phyloP scores from a whole-genome alignment of 2,113 vertebrate genomes.

The Lophochroa leadbeateri region DNA sequence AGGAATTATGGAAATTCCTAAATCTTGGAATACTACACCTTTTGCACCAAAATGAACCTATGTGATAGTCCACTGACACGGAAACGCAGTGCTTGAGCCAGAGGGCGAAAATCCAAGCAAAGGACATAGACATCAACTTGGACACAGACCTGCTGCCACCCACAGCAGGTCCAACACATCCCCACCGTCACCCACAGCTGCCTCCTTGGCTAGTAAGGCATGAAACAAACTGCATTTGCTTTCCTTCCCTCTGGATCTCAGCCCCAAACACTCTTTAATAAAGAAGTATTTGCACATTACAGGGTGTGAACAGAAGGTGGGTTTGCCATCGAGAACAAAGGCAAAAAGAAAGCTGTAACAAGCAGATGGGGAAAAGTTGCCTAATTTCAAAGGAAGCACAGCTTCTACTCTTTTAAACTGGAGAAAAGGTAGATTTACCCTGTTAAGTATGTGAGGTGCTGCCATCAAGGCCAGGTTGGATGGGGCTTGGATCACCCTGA shows the following conservation, averaged over 20 bases:
- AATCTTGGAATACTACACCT: background rate
- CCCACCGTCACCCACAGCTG: background rate
- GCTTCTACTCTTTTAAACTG: background rate
- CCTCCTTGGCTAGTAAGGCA: background rate
- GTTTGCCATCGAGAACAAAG: background rate
- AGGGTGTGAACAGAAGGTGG: fast-evolving
- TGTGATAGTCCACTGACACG: background rate
- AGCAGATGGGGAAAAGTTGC: fast-evolving
- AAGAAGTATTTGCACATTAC: background rate
- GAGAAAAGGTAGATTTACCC: background rate
- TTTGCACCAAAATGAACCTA: background rate
- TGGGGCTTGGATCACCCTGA: background rate
- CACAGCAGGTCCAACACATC: background rate
- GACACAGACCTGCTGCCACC: background rate
- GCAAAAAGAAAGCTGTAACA: background rate
- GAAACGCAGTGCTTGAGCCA: fast-evolving
- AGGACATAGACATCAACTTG: background rate
- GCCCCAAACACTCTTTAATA: background rate
- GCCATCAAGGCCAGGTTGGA: background rate
- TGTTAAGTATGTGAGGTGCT: background rate
- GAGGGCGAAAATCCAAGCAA: background rate
- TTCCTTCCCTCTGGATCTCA: background rate
- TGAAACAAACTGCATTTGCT: background rate
- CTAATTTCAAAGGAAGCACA: background rate
- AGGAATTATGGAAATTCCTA: background rate